phyloP scores from a whole-genome alignment of 2,113 vertebrate species.

The Poeciliopsis prolifica region DNA sequence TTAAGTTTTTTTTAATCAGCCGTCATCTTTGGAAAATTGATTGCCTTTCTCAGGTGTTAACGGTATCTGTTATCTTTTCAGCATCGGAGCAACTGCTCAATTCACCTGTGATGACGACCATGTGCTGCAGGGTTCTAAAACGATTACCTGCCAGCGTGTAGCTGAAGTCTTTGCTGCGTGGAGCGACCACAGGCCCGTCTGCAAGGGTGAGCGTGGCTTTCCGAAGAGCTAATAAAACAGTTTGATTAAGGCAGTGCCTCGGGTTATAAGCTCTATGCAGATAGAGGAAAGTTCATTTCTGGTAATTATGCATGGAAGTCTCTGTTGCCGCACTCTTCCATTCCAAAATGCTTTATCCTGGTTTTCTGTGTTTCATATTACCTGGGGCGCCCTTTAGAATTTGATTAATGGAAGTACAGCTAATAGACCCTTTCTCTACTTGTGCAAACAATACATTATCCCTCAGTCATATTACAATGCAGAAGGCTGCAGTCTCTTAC shows the following conservation, averaged over 20 bases:
- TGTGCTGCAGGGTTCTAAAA: conserved; percentile 96
- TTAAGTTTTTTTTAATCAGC: conserved; percentile 24
- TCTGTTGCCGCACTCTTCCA: conserved; percentile 48
- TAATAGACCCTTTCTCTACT: conserved; percentile 56
- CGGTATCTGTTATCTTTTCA: conserved; percentile 70
- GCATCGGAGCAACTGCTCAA: conserved; percentile 90
- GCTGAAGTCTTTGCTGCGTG: conserved; percentile 97
- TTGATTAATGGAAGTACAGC: conserved; percentile 68
- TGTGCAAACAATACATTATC: conserved; percentile 61
- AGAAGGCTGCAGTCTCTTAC: conserved; percentile 38
- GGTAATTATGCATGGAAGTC: conserved; percentile 74
- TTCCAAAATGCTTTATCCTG: conserved; percentile 44
- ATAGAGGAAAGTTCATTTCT: conserved; percentile 67
- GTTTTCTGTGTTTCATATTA: conserved; percentile 61
- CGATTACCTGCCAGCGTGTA: conserved; percentile 93
- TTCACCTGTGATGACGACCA: conserved; percentile 97
- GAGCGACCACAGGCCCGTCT: conserved; percentile 96
- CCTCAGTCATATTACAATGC: conserved; percentile 52
- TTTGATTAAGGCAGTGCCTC: conserved; percentile 72
- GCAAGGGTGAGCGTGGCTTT: conserved; percentile 88
- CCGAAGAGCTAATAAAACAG: conserved; percentile 63
- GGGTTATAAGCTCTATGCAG: conserved; percentile 63
- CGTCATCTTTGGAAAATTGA: conserved; percentile 45
- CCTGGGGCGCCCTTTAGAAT: conserved; percentile 63
- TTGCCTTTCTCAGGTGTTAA: conserved; percentile 48